Percentiles rank a stretch among this genome's conserved stretches.
These are phyloP conservation scores for Gallinago stenura DNA, from an alignment of 2,797 vertebrate genomes.

Conservation along the genomic window DNA sequence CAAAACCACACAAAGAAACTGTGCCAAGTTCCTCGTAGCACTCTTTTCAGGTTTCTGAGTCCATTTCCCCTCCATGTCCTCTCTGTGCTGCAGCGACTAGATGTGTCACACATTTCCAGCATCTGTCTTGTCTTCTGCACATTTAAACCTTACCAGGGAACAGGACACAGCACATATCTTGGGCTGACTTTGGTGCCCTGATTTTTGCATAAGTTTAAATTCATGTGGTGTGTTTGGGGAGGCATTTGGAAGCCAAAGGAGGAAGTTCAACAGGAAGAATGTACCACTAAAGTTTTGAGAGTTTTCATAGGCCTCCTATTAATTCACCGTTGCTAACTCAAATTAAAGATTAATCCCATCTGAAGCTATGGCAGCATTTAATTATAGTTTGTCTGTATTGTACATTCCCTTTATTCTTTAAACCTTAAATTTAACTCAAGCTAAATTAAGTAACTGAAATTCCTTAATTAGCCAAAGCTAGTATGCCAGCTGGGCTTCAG, in stretches of 20 bases:
- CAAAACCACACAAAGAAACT: background rate
- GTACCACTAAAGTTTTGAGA: background rate
- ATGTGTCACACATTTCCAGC: background rate
- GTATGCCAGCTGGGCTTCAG: background rate
- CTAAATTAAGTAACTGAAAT: slow-evolving; percentile 19
- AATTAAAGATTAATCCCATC: slow-evolving; percentile 3
- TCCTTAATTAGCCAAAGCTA: background rate
- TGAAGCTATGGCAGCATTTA: slow-evolving; percentile 21
- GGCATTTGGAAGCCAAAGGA: background rate
- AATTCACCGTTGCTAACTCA: background rate
- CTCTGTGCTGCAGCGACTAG: background rate
- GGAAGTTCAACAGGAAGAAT: background rate
- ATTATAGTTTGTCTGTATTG: background rate
- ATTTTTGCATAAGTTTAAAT: background rate
- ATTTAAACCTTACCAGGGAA: background rate
- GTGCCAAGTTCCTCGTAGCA: background rate
- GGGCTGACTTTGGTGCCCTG: background rate
- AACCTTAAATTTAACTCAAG: background rate
- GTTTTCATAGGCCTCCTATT: background rate
- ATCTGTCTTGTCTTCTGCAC: background rate
- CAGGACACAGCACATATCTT: background rate
- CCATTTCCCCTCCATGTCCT: background rate
- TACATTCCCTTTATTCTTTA: background rate
- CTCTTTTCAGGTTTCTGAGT: background rate
- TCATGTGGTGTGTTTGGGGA: background rate